A percentile compares a stretch with the other conserved stretches of the same genome.
These are phyloP conservation scores for Chloroceryle amazona DNA, from an alignment of 2,797 vertebrate genomes.

Conservation along the genomic window DNA sequence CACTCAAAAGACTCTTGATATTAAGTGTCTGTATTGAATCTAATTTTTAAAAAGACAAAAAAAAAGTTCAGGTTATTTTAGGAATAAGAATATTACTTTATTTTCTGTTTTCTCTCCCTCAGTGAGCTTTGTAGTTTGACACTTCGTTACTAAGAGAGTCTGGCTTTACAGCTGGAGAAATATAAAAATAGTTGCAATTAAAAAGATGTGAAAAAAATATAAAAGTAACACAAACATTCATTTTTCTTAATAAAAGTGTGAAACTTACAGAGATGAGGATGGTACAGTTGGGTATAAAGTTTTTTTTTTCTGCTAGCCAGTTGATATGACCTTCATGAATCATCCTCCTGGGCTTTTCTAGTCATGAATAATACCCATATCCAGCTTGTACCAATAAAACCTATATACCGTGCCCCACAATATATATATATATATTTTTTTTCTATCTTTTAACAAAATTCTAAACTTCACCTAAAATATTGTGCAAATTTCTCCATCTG, in stretches of 20 bases:
- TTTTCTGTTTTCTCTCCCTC: slow-evolving; percentile 27
- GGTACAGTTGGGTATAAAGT: not conserved
- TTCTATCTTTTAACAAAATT: slow-evolving; percentile 7
- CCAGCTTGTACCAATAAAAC: not conserved
- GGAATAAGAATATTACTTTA: not conserved
- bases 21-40: not conserved
- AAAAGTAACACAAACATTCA: not conserved
- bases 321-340: slow-evolving; percentile 7
- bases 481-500: slow-evolving; percentile 29
- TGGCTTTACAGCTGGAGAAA: slow-evolving; percentile 60
- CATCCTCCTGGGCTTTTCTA: slow-evolving; percentile 4
- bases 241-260: slow-evolving; percentile 12
- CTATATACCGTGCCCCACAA: not conserved
- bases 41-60: not conserved
- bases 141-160: slow-evolving; percentile 45
- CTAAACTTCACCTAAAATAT: slow-evolving; percentile 7
- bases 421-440: not conserved
- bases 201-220: slow-evolving; percentile 51
- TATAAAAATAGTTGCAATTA: slow-evolving; percentile 67
- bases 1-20: not conserved
- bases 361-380: slow-evolving; percentile 2
- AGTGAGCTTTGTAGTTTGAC: slow-evolving; percentile 13
- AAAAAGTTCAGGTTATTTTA: slow-evolving; percentile 34
- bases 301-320: not conserved
- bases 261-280: not conserved